Base-by-base conservation (phyloP, 2,888 invertebrate genomes). In the Chaetoderma sp. region DNA sequence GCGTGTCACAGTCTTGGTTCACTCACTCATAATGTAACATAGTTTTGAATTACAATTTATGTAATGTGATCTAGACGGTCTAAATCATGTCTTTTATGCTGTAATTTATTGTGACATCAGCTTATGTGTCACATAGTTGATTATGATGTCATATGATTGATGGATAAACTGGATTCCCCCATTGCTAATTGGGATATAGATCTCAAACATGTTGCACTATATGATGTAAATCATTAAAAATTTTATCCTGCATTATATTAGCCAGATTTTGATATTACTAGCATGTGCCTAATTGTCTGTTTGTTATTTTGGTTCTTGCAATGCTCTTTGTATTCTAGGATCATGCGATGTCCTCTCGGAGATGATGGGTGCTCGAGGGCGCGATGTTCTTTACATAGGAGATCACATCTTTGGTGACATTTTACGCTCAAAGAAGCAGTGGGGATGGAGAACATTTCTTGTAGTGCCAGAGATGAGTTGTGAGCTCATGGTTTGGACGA, bases 381-480 rank as follows among this genome's bases (percentile, higher is more conserved):
- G 97, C 86, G 98, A 99, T 86, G 98, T 99, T 0, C 88, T 99
- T 18, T 99, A 99, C 87, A 92, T 98, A 65, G 99, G 98, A 36
- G 99, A 99, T 89, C 98, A 99, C 87, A 98, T 99, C 80, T 99
- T 98, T 87, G 97, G 99, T 50, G 99, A 99, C 85, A 98, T 99
- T 78, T 90, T 99, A 69, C 98, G 98, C 86, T 97, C 97, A 42
- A 99, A 98, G 89, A 99, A 98, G 88, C 95, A 95, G 72, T 91
- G 95, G 33, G 98, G 98, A 0, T 99, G 99, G 99, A 90, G 98
- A 76, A 99, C 98, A n/a, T 98, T 98, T 89, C 91, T 99, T 45
- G 94, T 99, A 76, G 94, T 99, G 18, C 99, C 99, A 0, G 99
- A 99, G 87, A 87, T 99, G 74, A 94, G 94, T 21, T 93, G 96